A percentile compares a stretch with the other conserved stretches of the same genome.
Conservation (phyloP, 2,113 vertebrate genomes). For the Mormyrus iriodes region DNA sequence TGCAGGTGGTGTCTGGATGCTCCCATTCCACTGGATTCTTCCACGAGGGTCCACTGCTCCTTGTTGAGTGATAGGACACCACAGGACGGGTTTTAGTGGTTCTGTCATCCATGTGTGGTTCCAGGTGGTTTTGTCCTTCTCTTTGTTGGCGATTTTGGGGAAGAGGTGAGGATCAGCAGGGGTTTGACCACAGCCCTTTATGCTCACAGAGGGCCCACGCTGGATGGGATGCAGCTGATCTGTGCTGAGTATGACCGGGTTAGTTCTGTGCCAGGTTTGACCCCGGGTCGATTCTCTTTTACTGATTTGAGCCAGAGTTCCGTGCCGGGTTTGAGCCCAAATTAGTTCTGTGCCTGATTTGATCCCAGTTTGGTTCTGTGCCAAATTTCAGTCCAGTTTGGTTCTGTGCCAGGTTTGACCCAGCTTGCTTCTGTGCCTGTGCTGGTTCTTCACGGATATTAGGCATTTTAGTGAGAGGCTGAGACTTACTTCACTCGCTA, state of each 20-base stretch:
- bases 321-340: neutral
- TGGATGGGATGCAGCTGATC: neutral
- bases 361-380: neutral
- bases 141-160: neutral
- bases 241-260: neutral
- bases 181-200: neutral
- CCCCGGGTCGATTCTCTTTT: neutral
- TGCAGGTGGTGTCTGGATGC: neutral
- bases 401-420: neutral
- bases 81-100: too few species aligned
- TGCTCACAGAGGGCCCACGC: neutral
- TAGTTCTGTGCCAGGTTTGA: neutral
- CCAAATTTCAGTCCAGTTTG: neutral
- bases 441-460: neutral
- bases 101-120: neutral
- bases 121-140: neutral
- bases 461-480: neutral
- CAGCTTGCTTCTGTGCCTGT: neutral
- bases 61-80: neutral
- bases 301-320: neutral
- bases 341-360: neutral
- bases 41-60: neutral
- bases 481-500: neutral
- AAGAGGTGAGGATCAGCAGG: neutral
- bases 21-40: neutral